A percentile compares a stretch with the other conserved stretches of the same genome.
phyloP scores from a whole-genome alignment of 2,888 invertebrate genomes.

The Macrosoma leucophasiata region DNA sequence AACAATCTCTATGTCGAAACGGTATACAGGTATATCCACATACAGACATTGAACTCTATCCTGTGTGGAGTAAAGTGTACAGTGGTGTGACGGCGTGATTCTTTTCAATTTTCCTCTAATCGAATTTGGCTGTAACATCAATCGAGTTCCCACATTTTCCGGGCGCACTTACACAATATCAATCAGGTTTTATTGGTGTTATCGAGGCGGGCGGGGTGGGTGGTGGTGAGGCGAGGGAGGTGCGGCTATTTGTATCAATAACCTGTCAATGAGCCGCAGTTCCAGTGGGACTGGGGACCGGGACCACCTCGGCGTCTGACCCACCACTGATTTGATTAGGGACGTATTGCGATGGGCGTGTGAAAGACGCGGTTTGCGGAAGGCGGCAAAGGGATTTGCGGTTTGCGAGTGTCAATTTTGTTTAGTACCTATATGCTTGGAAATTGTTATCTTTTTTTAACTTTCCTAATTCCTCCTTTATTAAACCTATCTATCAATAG shows the following conservation, averaged over 20 bases:
- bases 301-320: slow-evolving; percentile 50
- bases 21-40: slow-evolving; percentile 24
- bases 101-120: slow-evolving; percentile 75
- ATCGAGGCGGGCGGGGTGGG: slow-evolving; percentile 51
- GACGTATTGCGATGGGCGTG: slow-evolving; percentile 53
- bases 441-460: too few species aligned
- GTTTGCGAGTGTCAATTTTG: too few species aligned
- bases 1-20: slow-evolving; percentile 36
- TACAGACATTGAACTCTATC: slow-evolving; percentile 35
- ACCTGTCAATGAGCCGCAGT: slow-evolving; percentile 74
- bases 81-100: slow-evolving; percentile 36
- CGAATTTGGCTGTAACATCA: slow-evolving; percentile 74
- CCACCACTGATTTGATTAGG: slow-evolving; percentile 69
- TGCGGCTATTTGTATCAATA: slow-evolving; percentile 74
- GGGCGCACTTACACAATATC: slow-evolving; percentile 75
- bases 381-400: slow-evolving; percentile 14
- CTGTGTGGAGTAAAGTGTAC: slow-evolving; percentile 33
- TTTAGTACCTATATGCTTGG: too few species aligned
- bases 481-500: too few species aligned
- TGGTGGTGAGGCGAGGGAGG: slow-evolving; percentile 41
- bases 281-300: slow-evolving; percentile 58
- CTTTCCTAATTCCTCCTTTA: too few species aligned
- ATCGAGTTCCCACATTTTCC: slow-evolving; percentile 76
- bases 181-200: slow-evolving; percentile 76
- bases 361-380: slow-evolving; percentile 32